Base-by-base conservation (phyloP, 2,113 vertebrate genomes). In the Nothocercus julius region DNA sequence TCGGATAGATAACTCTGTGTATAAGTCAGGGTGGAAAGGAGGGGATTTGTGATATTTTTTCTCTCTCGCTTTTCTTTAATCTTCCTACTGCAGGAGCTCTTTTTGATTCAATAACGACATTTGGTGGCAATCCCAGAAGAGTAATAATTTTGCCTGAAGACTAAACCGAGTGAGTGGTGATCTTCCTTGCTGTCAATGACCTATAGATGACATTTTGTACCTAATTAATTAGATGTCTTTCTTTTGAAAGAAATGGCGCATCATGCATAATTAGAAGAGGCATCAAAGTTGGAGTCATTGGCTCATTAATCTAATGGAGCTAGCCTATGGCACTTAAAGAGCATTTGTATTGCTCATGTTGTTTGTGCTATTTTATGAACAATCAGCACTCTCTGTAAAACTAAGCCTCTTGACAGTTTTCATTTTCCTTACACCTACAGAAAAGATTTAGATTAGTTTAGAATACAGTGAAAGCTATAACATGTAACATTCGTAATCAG, bases 151-250 rank as follows among this genome's bases (percentile, higher is more conserved):
- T 90, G 90, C 88, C 94, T 93, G 88, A 95, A 93, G 91, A 97
- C 80, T 94, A 97, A 96, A 96, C 69, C 2, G 2, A 96, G 89
- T 89, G 91, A 96, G 90, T 92, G 88, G 93, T 97, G 95, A 97
- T 97, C 92, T 97, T 97, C 93, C 82, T 95, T 94, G 91, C 93
- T 98, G 96, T 97, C 96, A 97, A 96, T 96, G 98, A 98, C 98
- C 97, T 98, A 98, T 97, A 97, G 93, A 96, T 98, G 98, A 98
- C 97, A 98, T 98, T 98, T 98, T 96, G 92, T 95, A 96, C 94
- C 93, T 98, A 97, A 98, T 97, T 98, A 98, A 98, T 97, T 98
- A 97, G 93, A 94, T 89, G 63, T 72, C 93, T 97, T 95, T 96
- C 94, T 95, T 97, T 90, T 91, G 89, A 97, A 97, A 95, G 94